phyloP scores from a whole-genome alignment of 2,888 invertebrate species.

The Nomada lathburiana region DNA sequence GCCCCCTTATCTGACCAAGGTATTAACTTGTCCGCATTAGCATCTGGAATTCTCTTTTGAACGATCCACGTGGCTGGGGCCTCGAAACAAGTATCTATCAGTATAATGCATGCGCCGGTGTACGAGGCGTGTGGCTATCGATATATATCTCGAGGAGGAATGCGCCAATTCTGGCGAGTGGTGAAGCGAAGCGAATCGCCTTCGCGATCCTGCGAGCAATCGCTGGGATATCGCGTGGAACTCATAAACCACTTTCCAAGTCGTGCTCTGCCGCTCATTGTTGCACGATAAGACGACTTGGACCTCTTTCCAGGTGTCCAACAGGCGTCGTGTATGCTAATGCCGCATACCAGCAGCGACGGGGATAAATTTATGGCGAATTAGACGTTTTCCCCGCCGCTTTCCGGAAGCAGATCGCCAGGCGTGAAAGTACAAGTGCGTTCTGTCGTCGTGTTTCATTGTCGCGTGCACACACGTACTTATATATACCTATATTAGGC shows the following conservation, averaged over 20 bases:
- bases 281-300: conserved; percentile 62
- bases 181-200: conserved; percentile 61
- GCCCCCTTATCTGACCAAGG: conserved; percentile 53
- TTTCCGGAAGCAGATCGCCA: conserved; percentile 49
- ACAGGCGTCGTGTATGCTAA: conserved; percentile 60
- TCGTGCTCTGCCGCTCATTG: conserved; percentile 66
- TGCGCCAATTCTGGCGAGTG: conserved; percentile 61
- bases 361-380: conserved; percentile 59
- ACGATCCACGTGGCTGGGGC: conserved; percentile 42
- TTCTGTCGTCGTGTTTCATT: conserved; percentile 47
- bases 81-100: conserved; percentile 53
- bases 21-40: conserved; percentile 67
- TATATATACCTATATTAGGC: no score
- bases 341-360: conserved; percentile 49
- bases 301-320: conserved; percentile 61
- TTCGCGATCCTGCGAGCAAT: conserved; percentile 45
- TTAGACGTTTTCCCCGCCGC: conserved; percentile 26
- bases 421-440: conserved; percentile 60
- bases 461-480: conserved; percentile 12
- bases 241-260: conserved; percentile 68
- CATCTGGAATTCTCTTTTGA: conserved; percentile 57
- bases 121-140: conserved; percentile 27
- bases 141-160: conserved; percentile 52
- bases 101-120: conserved; percentile 26
- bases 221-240: conserved; percentile 45